Base-by-base conservation (phyloP, 2,113 vertebrate species). In the Saccopteryx bilineata region DNA sequence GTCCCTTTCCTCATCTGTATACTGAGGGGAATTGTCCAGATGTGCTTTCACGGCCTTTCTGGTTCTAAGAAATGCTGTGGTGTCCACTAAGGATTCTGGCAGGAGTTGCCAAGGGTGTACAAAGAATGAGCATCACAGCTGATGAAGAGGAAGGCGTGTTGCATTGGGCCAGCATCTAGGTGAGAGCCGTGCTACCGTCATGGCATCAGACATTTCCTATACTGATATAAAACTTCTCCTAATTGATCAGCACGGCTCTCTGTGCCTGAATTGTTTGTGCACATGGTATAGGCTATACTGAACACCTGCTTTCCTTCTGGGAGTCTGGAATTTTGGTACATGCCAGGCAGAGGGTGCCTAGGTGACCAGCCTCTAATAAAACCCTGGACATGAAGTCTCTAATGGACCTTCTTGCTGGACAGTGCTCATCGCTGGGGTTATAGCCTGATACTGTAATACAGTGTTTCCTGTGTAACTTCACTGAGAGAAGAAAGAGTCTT, bases 51-150 rank as follows among this genome's bases (percentile, higher is more conserved):
- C 21, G 80, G 31, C 10, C 65, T n/a, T 54, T 61, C 56, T 14
- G 24, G 11, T 88, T 72, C 86, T 75, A 82, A 91, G 78, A 78
- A 78, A 63, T 84, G 87, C 92, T 3, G 23, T 8, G 66, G 9
- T 74, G 48, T 68, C 72, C 23, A 7, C 46, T 21, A 58, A 24
- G 19, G 13, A 23, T 39, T 54, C 82, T 50, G 18, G 48, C 33
- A 9, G n/a, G 75, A 39, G 58, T 56, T 65, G 52, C 46, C 23
- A 56, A 12, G 31, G 1, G 4, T 31, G 56, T 18, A 2, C 23
- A 69, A 56, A 81, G 92, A 74, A 1, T 12, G 54, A 12, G 15
- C 14, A 15, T 39, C 9, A 9, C 15, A 15, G 69, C 52, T 26
- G 46, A 33, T 9, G 15, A 21, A 48, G 46, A 46, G 66, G 69